Conservation (phyloP, 35 echinoderm and acorn worm species). For the Antedon bifida region DNA sequence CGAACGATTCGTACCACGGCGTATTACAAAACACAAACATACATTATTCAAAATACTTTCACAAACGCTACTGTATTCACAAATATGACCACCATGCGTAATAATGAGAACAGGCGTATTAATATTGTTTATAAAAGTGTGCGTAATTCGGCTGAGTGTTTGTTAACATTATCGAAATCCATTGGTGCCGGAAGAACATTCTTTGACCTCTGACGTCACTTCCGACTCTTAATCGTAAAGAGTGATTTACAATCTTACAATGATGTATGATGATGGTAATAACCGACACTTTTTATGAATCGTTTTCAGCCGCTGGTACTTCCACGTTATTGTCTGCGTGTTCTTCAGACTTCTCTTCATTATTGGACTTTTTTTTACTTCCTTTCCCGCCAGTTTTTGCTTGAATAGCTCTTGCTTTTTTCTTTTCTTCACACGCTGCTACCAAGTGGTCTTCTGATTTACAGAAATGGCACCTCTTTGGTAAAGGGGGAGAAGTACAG, state of each 20-base stretch:
- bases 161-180: too few species aligned
- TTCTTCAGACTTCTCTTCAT: not conserved
- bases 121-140: too few species aligned
- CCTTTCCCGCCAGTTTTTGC: not conserved
- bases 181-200: too few species aligned
- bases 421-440: conserved; percentile 52
- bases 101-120: too few species aligned
- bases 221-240: too few species aligned
- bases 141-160: too few species aligned
- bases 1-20: not conserved
- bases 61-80: too few species aligned
- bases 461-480: conserved; percentile 84
- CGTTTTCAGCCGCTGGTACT: not conserved
- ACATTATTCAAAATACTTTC: too few species aligned
- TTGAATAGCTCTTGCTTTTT: conserved; percentile 2
- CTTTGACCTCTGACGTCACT: too few species aligned
- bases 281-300: not conserved
- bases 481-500: conserved; percentile 63
- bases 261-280: too few species aligned
- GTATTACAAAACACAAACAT: not conserved
- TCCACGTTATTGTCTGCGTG: not conserved
- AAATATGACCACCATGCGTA: too few species aligned
- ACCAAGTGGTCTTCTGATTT: conserved; percentile 86
- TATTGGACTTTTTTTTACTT: not conserved
- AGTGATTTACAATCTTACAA: too few species aligned